Conservation (phyloP, 2,797 vertebrate species). For the Enteromius paludinosus region DNA sequence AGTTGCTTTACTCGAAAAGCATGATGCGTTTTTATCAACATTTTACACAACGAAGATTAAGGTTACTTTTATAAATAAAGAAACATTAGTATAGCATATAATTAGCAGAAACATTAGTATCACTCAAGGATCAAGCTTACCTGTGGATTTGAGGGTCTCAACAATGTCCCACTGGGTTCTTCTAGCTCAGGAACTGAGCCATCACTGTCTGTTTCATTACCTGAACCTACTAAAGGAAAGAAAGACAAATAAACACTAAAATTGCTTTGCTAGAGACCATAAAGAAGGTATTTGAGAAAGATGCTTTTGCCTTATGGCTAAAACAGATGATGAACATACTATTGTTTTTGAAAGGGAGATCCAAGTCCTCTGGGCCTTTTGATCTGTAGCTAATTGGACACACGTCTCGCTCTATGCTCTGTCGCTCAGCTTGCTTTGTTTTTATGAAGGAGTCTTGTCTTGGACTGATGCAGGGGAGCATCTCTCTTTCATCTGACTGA, state of each 20-base stretch:
- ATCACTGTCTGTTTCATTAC: constrained; percentile 91
- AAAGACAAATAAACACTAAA: constrained; percentile 3
- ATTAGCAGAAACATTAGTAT: neutral
- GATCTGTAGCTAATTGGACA: constrained; percentile 77
- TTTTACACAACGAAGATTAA: neutral
- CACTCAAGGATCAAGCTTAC: constrained; percentile 67
- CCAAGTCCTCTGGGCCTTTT: constrained; percentile 74
- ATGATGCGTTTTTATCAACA: neutral
- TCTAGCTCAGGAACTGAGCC: constrained; percentile 90
- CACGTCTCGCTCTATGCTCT: constrained; percentile 63
- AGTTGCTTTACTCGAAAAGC: neutral
- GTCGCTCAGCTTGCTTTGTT: constrained; percentile 58
- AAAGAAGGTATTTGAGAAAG: neutral
- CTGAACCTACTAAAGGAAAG: constrained; percentile 76
- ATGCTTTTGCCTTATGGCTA: neutral
- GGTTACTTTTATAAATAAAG: neutral
- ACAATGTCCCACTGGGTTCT: constrained; percentile 77
- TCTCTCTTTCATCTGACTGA: constrained; percentile 75
- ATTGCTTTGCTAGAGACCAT: neutral
- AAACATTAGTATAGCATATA: no score
- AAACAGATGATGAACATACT: constrained; percentile 66
- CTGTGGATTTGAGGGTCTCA: constrained; percentile 79
- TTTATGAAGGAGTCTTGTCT: constrained; percentile 56
- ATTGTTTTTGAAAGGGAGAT: constrained; percentile 76
- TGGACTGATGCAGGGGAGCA: constrained; percentile 64